These are phyloP conservation scores for Alethe castanea DNA, from an alignment of 2,113 vertebrate species.

Conservation along the genomic window DNA sequence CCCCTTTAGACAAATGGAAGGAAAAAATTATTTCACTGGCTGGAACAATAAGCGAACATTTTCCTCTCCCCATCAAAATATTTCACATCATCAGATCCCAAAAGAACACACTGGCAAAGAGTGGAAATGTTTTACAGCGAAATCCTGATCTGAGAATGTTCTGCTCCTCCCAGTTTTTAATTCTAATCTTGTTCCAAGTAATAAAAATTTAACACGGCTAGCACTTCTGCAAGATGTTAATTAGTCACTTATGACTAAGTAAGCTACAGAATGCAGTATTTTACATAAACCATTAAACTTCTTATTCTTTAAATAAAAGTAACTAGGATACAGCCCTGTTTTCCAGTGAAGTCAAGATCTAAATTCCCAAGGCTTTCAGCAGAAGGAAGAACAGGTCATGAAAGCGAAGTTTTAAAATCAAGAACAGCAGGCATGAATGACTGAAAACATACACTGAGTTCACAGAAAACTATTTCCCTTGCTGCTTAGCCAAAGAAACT, in stretches of 20 bases:
- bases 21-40: not conserved
- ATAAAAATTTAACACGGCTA: constrained; percentile 2
- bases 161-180: not conserved
- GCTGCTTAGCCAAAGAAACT: not conserved
- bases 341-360: not conserved
- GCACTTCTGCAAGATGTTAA: not conserved
- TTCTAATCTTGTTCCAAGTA: not conserved
- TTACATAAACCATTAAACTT: not conserved
- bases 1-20: not conserved
- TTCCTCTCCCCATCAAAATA: not conserved
- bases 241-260: constrained; percentile 33
- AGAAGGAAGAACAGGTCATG: not conserved
- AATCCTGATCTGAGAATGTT: not conserved
- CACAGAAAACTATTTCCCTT: not conserved
- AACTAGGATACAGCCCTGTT: not conserved
- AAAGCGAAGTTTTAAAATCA: not conserved
- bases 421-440: not conserved
- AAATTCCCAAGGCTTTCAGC: not conserved
- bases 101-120: not conserved
- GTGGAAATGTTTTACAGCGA: not conserved
- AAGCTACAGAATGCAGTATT: not conserved
- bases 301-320: not conserved
- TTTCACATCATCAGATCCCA: not conserved
- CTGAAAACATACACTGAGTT: not conserved
- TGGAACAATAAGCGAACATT: not conserved